Base-by-base conservation (phyloP, 2,888 invertebrate genomes). In the Cheilosia variabilis region DNA sequence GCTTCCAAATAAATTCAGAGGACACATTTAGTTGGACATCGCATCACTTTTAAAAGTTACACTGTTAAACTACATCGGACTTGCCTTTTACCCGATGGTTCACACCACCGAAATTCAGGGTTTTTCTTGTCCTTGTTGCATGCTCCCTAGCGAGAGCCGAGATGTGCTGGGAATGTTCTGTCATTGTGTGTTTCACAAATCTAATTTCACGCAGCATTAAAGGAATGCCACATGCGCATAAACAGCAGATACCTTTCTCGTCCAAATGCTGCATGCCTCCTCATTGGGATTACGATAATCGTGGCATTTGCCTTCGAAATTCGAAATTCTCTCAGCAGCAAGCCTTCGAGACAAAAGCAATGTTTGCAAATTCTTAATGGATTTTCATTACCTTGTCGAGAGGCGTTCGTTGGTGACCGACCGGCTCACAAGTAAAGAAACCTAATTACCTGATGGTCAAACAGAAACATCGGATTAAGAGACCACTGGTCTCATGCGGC, bases 141-240 rank as follows among this genome's bases (percentile, higher is more conserved):
- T 55, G 65, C 69, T 58, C 73, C 69, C 37, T 75, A 45, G 63
- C 37, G 72, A 63, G 68, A 66, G 37, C 60, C 57, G 43, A 63
- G 50, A 66, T 66, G 58, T 71, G 66, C 50, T 83, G 78, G 63
- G 43, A 65, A 76, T 73, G 47, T 63, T 73, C 68, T 78, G 80
- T 86, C 84, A 80, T 86, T 81, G 72, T 86, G 68, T 86, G 77
- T 81, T 81, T 81, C 72, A 81, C 81, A 91, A 91, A 91, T 91
- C 91, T 91, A 91, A 91, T 91, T 91, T 91, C 91, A 91, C 91
- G 91, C 91, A 90, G 91, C 89, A 91, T 91, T 91, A 91, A 91
- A 90, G 89, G 89, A 89, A 89, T 65, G 41, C 50, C 76, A 24
- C 22, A 24, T 52, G 73, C 73, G 73, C 73, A 75, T 69, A 69